phyloP scores from a whole-genome alignment of 2,797 vertebrate species.

The Micropoecilia bifurca region DNA sequence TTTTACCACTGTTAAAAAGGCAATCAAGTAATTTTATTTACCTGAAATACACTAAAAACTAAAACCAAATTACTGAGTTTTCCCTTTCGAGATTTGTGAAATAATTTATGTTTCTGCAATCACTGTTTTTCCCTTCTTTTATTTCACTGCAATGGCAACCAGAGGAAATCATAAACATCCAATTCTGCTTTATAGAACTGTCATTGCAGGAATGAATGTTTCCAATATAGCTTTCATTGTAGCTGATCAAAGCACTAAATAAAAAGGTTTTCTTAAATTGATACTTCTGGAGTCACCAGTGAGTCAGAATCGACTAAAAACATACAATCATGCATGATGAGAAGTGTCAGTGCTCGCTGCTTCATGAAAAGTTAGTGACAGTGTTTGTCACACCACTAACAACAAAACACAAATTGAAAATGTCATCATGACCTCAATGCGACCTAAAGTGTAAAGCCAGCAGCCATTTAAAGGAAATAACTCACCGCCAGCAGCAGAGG shows the following conservation, averaged over 20 bases:
- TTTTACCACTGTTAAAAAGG: not conserved
- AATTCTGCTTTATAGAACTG: slow-evolving; percentile 4
- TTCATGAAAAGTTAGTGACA: not conserved
- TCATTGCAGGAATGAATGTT: slow-evolving; percentile 9
- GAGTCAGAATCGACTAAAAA: not conserved
- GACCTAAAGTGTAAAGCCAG: slow-evolving; percentile 9
- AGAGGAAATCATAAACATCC: not conserved
- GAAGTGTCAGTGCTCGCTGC: not conserved
- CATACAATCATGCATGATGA: not conserved
- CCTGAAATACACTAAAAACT: not conserved
- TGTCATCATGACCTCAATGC: slow-evolving; percentile 9
- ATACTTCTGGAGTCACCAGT: not conserved
- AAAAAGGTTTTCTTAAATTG: slow-evolving; percentile 12
- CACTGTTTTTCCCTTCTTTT: not conserved
- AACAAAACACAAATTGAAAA: slow-evolving; percentile 4
- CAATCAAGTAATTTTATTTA: not conserved
- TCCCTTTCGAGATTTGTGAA: not conserved
- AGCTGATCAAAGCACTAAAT: not conserved
- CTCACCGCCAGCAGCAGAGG: slow-evolving; percentile 94
- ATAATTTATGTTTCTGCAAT: not conserved
- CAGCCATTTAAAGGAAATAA: slow-evolving; percentile 39
- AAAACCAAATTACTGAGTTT: not conserved
- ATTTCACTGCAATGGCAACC: not conserved
- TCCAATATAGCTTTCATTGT: slow-evolving; percentile 2
- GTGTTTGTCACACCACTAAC: slow-evolving; percentile 11